Base-by-base conservation (phyloP, 2,888 invertebrate species). In the Linnaemya vulpina region DNA sequence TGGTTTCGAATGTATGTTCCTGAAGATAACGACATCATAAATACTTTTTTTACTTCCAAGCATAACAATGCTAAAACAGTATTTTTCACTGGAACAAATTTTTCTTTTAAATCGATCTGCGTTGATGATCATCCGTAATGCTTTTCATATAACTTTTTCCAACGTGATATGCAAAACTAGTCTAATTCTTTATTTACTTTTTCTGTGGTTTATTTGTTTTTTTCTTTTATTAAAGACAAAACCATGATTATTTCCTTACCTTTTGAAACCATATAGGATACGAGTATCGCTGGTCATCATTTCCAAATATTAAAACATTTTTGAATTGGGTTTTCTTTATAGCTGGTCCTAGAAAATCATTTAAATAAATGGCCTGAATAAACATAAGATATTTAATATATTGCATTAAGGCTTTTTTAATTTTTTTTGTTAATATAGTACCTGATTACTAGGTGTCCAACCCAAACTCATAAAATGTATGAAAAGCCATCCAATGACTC, bases 401-500 rank as follows among this genome's bases (percentile, higher is more conserved):
- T 53, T 38, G 15, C 53, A 51, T 70, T 10, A 15, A 49, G 17
- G 9, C 7, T 46, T 46, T 46, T 5, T 68, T 17, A 8, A 22
- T 35, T 53, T 46, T 20, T 46, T 17, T 17, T 11, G 30, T 35
- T 35, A n/a, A 30, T 43, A 17, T 38, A 38, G 51, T 89, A 91
- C 94, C 92, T 94, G 91, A 88, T 94, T 93, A 49, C 90, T 88
- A 0, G 96, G 94, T 62, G 94, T 94, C 96, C 97, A 97, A 46
- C 96, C 97, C 92, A 98, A 93, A n/a, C 95, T 94, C 91, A 97
- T 97, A 90, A 97, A 96, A 17, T 92, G 91, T 53, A 92, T 87
- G 86, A 92, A 91, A 7, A 93, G 92, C 83, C 94, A 88, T 0
- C 94, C 94, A 9, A 95, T 88, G 58, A 94, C 92, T 67, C 95